Evolutionary conservation across 2,888 invertebrate species (phyloP), one percentile per base, ranked within the genome.

Genomic region (Polymixis lichenea): DNA sequence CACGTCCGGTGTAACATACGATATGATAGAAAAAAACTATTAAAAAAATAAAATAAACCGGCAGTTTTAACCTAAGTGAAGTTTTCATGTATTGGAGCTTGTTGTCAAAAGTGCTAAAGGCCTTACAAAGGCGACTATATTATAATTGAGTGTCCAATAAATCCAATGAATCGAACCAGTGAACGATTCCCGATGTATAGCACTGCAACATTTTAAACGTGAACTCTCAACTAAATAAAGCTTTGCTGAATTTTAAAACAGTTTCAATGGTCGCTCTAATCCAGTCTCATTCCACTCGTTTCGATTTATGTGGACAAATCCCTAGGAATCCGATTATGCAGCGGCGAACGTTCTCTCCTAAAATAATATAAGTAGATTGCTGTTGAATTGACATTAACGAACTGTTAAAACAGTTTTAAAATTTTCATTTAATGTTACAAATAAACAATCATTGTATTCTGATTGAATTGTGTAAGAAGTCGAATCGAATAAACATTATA

Each of bases 251-350:
- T 86, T 86, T 74, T 53, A 62, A 78, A 84, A 74, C 71, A 73
- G 71, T 86, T 83, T 70, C 70, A 60, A 53, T 70, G 53, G 67
- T 61, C 64, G 13, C 71, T 73, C 66, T 84, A 72, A 86, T 79
- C 66, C 65, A 79, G 72, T 79, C 83, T 80, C 46, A 64, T 84
- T 86, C 64, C 49, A 75, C 71, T 75, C 75, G 72, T 79, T 84
- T 75, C 75, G 53, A 75, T 80, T 69, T 71, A 83, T 84, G 65
- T 79, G 80, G 28, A 73, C 71, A 73, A 84, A 78, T 79, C 80
- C 55, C 56, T 84, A 65, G 62, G 71, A 75, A 79, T 83, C 80
- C 43, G 80, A 83, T 83, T 83, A 78, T 74, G 61, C 71, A 73
- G 71, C 55, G 55, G 68, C 53, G 28, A 71, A 79, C 25, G 49